These are phyloP conservation scores for Aphrocallistes beatrix DNA, from an alignment of 37 sponge, comb jelly and placozoan genomes.

Conservation along the genomic window DNA sequence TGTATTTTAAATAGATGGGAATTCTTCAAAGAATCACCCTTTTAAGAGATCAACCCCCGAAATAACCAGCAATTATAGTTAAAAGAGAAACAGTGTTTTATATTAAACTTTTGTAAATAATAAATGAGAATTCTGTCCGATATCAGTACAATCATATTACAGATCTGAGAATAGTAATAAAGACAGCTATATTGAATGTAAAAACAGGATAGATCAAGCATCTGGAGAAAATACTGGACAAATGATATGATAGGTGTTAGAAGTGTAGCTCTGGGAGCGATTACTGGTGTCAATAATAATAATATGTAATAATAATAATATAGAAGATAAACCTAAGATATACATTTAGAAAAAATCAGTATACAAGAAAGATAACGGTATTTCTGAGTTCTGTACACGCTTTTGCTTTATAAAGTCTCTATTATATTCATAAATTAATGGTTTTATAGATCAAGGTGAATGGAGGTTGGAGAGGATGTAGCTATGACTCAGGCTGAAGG, in stretches of 20 bases:
- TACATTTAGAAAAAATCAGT: conserved; percentile 20
- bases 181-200: neutral
- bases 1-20: too few species aligned
- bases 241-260: neutral
- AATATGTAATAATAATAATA: neutral
- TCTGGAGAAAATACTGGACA: neutral
- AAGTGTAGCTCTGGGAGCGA: conserved; percentile 3
- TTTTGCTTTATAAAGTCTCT: neutral
- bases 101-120: too few species aligned
- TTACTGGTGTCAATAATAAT: neutral
- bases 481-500: neutral
- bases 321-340: neutral
- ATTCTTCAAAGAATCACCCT: too few species aligned
- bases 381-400: conserved; percentile 14
- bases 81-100: too few species aligned
- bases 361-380: neutral
- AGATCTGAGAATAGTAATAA: neutral
- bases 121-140: neutral
- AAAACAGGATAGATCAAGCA: too few species aligned
- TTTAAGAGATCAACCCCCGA: too few species aligned
- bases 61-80: too few species aligned
- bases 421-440: neutral
- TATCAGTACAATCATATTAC: neutral
- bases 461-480: neutral
- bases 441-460: conserved; percentile 2